Evolutionary conservation across 2,113 vertebrate species (phyloP).

Genomic region (Ariopsis seemanni): DNA sequence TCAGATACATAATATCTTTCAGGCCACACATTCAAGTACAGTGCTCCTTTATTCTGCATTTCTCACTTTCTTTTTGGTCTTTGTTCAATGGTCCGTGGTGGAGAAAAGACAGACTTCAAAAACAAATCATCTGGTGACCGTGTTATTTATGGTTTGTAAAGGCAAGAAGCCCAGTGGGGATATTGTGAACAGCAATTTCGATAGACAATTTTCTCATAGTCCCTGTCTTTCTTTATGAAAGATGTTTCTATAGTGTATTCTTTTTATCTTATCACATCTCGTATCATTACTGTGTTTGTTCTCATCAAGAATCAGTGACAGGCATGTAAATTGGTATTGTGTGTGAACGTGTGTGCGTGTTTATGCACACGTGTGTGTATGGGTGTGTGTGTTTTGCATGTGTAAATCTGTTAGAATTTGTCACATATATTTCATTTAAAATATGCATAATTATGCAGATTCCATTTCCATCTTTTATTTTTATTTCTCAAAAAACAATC

Average conservation of each 20-base stretch:
- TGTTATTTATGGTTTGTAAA: constrained; percentile 53
- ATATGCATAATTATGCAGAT: constrained; percentile 5
- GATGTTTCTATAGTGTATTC: background rate
- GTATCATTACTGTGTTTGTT: constrained; percentile 16
- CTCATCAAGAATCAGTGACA: constrained; percentile 10
- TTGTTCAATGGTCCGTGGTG: constrained; percentile 36
- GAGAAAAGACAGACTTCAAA: constrained; percentile 37
- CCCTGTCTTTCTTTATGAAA: background rate
- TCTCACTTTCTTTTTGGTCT: constrained; percentile 14
- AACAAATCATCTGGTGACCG: constrained; percentile 44
- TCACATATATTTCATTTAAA: background rate
- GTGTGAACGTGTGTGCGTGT: background rate
- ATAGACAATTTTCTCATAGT: constrained; percentile 44
- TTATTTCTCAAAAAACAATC: background rate
- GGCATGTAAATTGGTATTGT: background rate
- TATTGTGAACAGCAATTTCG: constrained; percentile 49
- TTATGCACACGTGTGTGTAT: background rate
- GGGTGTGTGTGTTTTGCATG: background rate
- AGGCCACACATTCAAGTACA: background rate
- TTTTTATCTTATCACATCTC: constrained; percentile 35
- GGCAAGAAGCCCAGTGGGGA: constrained; percentile 37
- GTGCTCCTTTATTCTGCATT: constrained; percentile 5
- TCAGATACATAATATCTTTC: background rate
- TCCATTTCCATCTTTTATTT: background rate
- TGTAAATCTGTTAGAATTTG: background rate